Conservation (phyloP, 2,113 vertebrate genomes). For the Hippolais icterina region DNA sequence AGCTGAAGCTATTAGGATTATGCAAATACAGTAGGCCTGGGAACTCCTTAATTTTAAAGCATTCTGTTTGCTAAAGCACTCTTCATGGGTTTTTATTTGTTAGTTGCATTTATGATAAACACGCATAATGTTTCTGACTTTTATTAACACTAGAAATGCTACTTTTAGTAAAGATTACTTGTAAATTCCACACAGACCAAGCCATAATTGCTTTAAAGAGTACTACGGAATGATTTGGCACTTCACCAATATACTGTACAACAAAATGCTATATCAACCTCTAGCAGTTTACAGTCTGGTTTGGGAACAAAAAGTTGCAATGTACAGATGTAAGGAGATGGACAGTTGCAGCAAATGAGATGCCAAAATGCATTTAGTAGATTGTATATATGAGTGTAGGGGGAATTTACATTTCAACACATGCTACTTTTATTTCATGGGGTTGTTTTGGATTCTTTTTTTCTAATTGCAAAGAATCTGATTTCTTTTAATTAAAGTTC, state of each 20-base stretch:
- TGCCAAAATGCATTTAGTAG: background rate
- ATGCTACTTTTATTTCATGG: background rate
- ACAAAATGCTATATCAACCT: background rate
- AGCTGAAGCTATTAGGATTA: background rate
- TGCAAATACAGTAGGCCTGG: background rate
- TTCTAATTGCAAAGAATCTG: background rate
- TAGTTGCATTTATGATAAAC: background rate
- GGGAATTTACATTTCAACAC: background rate
- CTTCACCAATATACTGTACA: background rate
- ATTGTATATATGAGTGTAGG: background rate
- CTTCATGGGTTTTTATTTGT: background rate
- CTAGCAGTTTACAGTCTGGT: background rate
- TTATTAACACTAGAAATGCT: background rate
- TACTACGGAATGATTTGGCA: background rate
- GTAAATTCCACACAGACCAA: background rate
- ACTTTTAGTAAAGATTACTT: background rate
- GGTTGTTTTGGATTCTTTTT: background rate
- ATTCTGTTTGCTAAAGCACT: background rate
- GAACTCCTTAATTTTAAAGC: background rate
- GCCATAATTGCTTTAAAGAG: background rate
- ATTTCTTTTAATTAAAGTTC: background rate
- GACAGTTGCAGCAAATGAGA: background rate
- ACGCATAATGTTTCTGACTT: background rate
- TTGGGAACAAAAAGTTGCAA: background rate
- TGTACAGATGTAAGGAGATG: background rate